A percentile compares a stretch with the other conserved stretches of the same genome.
phyloP scores from a whole-genome alignment of 2,888 invertebrate species.

The Seira ritae region DNA sequence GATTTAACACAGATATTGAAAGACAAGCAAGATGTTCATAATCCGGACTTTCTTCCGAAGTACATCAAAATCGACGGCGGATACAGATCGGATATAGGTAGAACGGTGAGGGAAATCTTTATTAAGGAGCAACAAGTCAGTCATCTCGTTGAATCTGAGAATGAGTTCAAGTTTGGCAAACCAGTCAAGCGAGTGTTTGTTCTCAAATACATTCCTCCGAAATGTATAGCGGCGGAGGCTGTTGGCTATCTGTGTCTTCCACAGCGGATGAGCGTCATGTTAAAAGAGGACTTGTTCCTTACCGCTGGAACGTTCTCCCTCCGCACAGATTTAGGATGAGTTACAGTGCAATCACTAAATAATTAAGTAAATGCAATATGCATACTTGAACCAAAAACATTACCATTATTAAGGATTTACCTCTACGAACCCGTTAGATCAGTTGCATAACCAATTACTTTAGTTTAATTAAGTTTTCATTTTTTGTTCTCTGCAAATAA shows the following conservation, averaged over 20 bases:
- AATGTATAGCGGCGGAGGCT: conserved; percentile 48
- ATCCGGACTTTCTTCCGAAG: conserved; percentile 65
- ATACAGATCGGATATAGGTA: conserved; percentile 67
- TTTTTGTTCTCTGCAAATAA: too few relatives aligned
- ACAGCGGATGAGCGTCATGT: conserved; percentile 83
- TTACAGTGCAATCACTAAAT: background rate
- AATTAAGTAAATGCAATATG: background rate
- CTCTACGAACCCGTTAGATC: too few relatives aligned
- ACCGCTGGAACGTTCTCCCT: conserved; percentile 86
- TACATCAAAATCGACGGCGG: conserved; percentile 71
- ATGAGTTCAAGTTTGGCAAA: conserved; percentile 70
- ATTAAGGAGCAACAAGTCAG: conserved; percentile 65
- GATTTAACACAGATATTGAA: conserved; percentile 54
- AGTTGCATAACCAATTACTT: background rate
- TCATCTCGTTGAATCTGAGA: conserved; percentile 67
- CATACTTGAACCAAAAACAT: background rate
- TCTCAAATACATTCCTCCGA: conserved; percentile 69
- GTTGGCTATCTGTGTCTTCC: conserved; percentile 75
- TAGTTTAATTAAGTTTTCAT: background rate
- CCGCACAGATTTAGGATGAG: conserved; percentile 61
- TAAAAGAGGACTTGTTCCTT: conserved; percentile 83
- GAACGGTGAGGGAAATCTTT: conserved; percentile 70
- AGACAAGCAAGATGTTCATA: conserved; percentile 33
- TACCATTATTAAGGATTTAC: background rate
- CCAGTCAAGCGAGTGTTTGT: conserved; percentile 70